Evolutionary conservation across 1,140 invertebrate genomes (phyloP).

Genomic region (Diploscapter pachys): DNA sequence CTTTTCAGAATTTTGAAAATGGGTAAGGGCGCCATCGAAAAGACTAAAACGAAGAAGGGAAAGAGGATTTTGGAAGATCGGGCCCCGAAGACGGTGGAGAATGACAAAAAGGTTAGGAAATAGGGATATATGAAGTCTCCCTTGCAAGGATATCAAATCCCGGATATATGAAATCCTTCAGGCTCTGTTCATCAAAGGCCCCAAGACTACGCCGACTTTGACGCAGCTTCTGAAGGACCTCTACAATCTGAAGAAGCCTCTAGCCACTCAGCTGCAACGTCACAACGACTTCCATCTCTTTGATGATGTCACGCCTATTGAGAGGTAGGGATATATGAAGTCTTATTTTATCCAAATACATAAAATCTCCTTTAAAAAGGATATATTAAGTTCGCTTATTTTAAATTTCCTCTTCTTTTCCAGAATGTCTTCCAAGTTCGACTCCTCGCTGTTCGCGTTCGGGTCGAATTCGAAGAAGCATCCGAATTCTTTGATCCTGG

Average conservation of each 20-base stretch:
- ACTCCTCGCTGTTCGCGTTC: slow-evolving; percentile 82
- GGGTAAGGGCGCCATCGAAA: too few species aligned
- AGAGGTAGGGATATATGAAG: slow-evolving; percentile 64
- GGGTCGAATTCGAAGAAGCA: slow-evolving; percentile 78
- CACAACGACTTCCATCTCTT: slow-evolving; percentile 82
- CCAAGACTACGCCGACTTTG: slow-evolving; percentile 75
- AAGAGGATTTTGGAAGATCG: slow-evolving; percentile 76
- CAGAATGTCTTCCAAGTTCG: slow-evolving; percentile 74
- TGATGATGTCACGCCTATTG: slow-evolving; percentile 76
- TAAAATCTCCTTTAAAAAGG: too few species aligned
- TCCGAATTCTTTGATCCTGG: slow-evolving; percentile 84
- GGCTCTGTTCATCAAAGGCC: slow-evolving; percentile 78
- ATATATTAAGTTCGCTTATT: too few species aligned
- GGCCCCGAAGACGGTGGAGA: slow-evolving; percentile 84
- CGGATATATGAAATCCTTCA: slow-evolving; percentile 65
- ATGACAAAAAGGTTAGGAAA: slow-evolving; percentile 69
- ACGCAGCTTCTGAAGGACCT: slow-evolving; percentile 80
- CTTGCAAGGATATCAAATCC: slow-evolving; percentile 74
- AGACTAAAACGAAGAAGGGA: slow-evolving; percentile 77
- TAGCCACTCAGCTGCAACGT: slow-evolving; percentile 58
- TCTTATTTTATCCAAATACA: too few species aligned
- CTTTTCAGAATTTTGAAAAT: too few species aligned
- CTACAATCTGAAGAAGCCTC: slow-evolving; percentile 63
- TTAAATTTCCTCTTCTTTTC: too few species aligned
- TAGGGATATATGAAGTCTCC: background rate